Evolutionary conservation across 2,888 invertebrate genomes (phyloP).

Genomic region (Cistogaster globosa): DNA sequence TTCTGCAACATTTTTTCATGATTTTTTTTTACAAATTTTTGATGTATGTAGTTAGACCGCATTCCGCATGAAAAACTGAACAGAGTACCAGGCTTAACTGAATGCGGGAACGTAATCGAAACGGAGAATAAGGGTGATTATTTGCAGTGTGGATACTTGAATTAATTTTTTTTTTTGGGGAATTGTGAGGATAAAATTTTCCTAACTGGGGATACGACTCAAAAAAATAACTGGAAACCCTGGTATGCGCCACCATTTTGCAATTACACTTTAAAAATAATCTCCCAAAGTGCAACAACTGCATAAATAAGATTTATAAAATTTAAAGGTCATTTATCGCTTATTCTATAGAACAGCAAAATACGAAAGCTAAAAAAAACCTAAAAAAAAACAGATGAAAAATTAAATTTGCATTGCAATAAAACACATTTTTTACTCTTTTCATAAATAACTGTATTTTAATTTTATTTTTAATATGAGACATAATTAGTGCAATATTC

Average conservation of each 20-base stretch:
- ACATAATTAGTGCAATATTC: conserved; percentile 62
- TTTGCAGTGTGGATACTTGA: too few species aligned
- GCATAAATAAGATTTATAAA: conserved; percentile 49
- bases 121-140: too few species aligned
- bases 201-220: too few species aligned
- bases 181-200: too few species aligned
- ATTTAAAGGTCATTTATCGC: conserved; percentile 45
- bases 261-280: conserved; percentile 41
- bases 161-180: too few species aligned
- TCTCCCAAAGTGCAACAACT: conserved; percentile 62
- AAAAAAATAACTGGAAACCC: too few species aligned
- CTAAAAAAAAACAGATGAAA: neutral
- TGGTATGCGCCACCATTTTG: conserved; percentile 64
- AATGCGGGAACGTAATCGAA: too few species aligned
- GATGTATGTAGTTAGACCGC: too few species aligned
- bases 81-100: too few species aligned
- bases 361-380: neutral
- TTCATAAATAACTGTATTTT: conserved; percentile 50
- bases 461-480: conserved; percentile 50
- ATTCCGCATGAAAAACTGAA: too few species aligned
- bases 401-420: conserved; percentile 2
- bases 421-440: conserved; percentile 31
- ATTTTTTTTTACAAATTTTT: too few species aligned
- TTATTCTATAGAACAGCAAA: neutral
- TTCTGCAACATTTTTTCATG: too few species aligned